Percentiles rank a stretch among this genome's conserved stretches.
These are phyloP conservation scores for Cryptotermes secundus DNA, from an alignment of 1,140 invertebrate species.

Conservation along the genomic window DNA sequence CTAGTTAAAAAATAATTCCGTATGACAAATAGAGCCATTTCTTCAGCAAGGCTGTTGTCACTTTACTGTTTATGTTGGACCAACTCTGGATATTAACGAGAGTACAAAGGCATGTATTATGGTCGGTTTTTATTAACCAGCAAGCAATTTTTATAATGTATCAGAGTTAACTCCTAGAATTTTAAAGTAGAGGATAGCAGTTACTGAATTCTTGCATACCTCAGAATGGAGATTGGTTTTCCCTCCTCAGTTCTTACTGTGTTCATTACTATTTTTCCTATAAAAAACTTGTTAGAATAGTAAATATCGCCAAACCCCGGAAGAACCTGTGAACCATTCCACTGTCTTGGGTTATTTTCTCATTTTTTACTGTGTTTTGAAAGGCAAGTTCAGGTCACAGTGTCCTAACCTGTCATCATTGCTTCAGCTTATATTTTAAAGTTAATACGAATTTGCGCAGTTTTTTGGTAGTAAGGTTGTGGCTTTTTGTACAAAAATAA, in stretches of 20 bases:
- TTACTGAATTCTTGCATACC: not conserved
- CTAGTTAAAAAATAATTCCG: not conserved
- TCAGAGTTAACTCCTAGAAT: not conserved
- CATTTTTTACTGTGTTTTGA: too few relatives aligned
- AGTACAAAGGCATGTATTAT: not conserved
- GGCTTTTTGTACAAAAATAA: too few relatives aligned
- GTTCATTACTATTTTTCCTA: not conserved
- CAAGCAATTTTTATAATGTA: not conserved
- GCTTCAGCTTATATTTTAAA: too few relatives aligned
- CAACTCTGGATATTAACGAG: not conserved
- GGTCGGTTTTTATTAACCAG: constrained; percentile 1
- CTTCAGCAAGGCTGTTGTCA: not conserved
- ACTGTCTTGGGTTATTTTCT: too few relatives aligned
- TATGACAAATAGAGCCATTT: not conserved
- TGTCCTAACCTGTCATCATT: too few relatives aligned
- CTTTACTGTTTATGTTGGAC: not conserved
- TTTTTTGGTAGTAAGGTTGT: too few relatives aligned
- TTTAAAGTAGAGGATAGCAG: not conserved
- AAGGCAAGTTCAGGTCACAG: too few relatives aligned
- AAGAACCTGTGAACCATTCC: too few relatives aligned
- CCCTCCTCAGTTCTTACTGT: not conserved
- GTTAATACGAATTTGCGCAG: too few relatives aligned
- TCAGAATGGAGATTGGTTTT: not conserved
- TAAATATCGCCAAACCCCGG: too few relatives aligned
- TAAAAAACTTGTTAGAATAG: not conserved